Conservation (phyloP, 2,113 vertebrate species). For the Siniperca chuatsi region DNA sequence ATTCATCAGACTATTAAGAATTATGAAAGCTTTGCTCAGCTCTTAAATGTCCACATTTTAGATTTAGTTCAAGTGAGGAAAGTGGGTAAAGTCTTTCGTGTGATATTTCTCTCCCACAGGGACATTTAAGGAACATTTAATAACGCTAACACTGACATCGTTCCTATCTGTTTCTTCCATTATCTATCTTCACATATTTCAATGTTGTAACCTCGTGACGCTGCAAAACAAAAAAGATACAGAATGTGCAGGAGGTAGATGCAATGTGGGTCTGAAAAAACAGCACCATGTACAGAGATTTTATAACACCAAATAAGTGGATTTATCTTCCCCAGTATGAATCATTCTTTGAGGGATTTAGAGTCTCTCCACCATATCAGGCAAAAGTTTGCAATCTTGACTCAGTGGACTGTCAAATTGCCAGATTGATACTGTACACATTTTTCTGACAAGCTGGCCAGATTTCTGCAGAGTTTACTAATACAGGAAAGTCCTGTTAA, state of each 20-base stretch:
- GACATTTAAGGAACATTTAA: background rate
- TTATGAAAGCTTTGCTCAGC: background rate
- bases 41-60: background rate
- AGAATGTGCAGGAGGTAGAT: no score
- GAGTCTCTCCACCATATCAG: background rate
- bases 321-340: background rate
- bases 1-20: background rate
- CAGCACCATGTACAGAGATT: no score
- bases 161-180: background rate
- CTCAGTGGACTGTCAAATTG: background rate
- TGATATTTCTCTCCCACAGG: background rate
- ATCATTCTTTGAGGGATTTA: background rate
- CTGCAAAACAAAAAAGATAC: background rate
- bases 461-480: background rate
- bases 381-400: background rate
- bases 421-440: background rate
- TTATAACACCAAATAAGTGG: background rate
- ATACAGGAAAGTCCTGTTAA: background rate
- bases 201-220: no score
- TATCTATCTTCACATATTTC: background rate
- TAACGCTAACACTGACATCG: background rate
- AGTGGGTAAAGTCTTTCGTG: background rate
- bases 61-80: background rate
- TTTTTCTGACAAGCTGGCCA: background rate
- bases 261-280: no score